Evolutionary conservation across 2,888 invertebrate genomes (phyloP).

Genomic region (Rambutsinella grinnellia): DNA sequence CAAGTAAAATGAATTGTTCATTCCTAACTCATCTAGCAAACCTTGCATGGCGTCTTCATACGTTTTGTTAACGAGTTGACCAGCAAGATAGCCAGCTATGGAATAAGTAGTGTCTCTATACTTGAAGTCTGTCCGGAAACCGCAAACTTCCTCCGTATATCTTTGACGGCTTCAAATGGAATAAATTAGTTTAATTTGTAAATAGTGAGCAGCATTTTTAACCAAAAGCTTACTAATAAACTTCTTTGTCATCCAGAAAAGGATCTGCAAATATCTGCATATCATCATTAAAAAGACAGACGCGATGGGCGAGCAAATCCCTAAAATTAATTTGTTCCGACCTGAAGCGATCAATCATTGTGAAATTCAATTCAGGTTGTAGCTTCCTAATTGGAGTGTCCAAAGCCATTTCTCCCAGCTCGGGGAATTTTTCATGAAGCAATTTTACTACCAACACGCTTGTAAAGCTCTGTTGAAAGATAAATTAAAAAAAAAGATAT

Average conservation of each 20-base stretch:
- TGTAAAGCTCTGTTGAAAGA: slow-evolving; percentile 13
- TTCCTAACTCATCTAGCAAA: slow-evolving; percentile 53
- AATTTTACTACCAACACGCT: slow-evolving; percentile 31
- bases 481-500: background rate
- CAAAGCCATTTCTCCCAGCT: slow-evolving; percentile 30
- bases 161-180: slow-evolving; percentile 40
- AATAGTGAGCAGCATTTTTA: too few relatives aligned
- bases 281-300: slow-evolving; percentile 37
- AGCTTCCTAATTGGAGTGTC: slow-evolving; percentile 44
- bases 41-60: too few relatives aligned
- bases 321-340: slow-evolving; percentile 50
- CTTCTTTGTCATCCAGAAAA: slow-evolving; percentile 29
- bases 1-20: slow-evolving; percentile 40
- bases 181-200: background rate
- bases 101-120: slow-evolving; percentile 55
- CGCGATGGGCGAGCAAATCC: slow-evolving; percentile 55
- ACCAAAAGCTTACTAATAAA: slow-evolving; percentile 46
- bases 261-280: slow-evolving; percentile 40
- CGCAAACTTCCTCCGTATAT: slow-evolving; percentile 42
- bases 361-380: slow-evolving; percentile 17
- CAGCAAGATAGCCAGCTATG: slow-evolving; percentile 40
- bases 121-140: slow-evolving; percentile 34
- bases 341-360: slow-evolving; percentile 53
- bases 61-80: too few relatives aligned
- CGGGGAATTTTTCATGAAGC: slow-evolving; percentile 45